Evolutionary conservation across 2,113 vertebrate species (phyloP), one percentile per base, ranked within the genome.

Genomic region (Ophthalmolycus amberensis): DNA sequence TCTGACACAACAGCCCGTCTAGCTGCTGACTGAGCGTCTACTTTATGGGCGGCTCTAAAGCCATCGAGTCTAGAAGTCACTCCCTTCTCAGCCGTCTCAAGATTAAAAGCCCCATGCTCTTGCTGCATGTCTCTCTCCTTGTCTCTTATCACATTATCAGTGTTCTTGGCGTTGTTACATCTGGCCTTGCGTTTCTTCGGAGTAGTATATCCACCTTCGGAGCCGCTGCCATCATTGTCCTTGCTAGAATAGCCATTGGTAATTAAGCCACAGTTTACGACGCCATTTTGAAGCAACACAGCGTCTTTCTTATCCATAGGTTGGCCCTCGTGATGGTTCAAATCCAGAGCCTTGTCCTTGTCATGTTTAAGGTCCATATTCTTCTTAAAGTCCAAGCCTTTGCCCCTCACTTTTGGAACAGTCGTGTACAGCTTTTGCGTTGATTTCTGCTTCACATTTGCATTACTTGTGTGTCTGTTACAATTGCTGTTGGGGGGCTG

Each of bases 341-440:
- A 96, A 86, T 98, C 97, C 0, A 95, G 94, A 83, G 94, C 90
- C 83, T 97, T 97, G 76, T 92, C 89, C 84, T 93, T 94, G 73
- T 97, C 97, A 96, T 95, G 96, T 94, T 96, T 98, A 95, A 95
- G 96, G 97, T 99, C 97, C 96, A 97, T 97, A 93, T 91, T 97
- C 93, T 96, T 98, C 92, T 97, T 99, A 92, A 95, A 94, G 88
- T 96, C 91, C 91, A 95, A 94, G 92, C 95, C 96, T 96, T 97
- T 98, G 92, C 95, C 95, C 93, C 95, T 96, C 87, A 92, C 93
- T 90, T 96, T 97, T 58, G 96, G 94, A 95, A 89, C 90, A 87
- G 90, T 50, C 6, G 80, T 76, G 82, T 87, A 79, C 65, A 87
- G 83, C 90, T 92, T 94, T 69, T 89, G 91, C 32, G 88, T 85